A percentile compares a stretch with the other conserved stretches of the same genome.
Evolutionary conservation across 2,888 invertebrate genomes (phyloP).

Genomic region (Drosophila pseudotalamancana): DNA sequence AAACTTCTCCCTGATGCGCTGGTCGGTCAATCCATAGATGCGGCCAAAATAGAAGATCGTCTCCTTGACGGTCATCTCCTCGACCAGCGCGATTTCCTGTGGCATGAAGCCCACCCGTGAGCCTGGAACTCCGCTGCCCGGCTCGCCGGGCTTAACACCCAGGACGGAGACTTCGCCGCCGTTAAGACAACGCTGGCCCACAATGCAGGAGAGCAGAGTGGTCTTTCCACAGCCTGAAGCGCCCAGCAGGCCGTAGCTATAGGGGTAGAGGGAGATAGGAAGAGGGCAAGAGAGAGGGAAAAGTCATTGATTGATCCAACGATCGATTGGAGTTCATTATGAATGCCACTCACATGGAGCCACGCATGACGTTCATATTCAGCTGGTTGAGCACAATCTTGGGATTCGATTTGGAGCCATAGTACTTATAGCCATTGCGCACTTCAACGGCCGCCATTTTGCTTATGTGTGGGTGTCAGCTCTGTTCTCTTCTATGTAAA

Average conservation of each 20-base stretch:
- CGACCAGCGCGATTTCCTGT: constrained; percentile 93
- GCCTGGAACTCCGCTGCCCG: constrained; percentile 89
- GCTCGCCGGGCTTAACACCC: constrained; percentile 89
- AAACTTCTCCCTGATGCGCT: constrained; percentile 88
- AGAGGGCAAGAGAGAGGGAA: not conserved
- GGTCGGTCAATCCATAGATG: constrained; percentile 90
- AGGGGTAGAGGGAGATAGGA: not conserved
- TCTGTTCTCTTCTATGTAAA: constrained; percentile 3
- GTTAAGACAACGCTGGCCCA: constrained; percentile 90
- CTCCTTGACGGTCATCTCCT: constrained; percentile 92
- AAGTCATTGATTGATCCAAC: constrained; percentile 12
- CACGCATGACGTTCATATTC: constrained; percentile 90
- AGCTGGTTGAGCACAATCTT: constrained; percentile 88
- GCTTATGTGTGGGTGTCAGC: constrained; percentile 6
- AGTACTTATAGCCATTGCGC: constrained; percentile 88
- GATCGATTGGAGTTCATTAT: constrained; percentile 34
- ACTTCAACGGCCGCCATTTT: constrained; percentile 87
- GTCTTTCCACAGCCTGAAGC: constrained; percentile 97
- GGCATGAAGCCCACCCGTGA: constrained; percentile 94
- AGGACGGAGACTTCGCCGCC: constrained; percentile 90
- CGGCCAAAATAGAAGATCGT: constrained; percentile 94
- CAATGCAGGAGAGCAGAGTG: constrained; percentile 92
- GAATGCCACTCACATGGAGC: constrained; percentile 89
- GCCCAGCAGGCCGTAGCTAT: constrained; percentile 93
- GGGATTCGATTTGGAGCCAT: constrained; percentile 86